phyloP scores from a whole-genome alignment of 2,888 invertebrate genomes.

The Mythimna lalbum region DNA sequence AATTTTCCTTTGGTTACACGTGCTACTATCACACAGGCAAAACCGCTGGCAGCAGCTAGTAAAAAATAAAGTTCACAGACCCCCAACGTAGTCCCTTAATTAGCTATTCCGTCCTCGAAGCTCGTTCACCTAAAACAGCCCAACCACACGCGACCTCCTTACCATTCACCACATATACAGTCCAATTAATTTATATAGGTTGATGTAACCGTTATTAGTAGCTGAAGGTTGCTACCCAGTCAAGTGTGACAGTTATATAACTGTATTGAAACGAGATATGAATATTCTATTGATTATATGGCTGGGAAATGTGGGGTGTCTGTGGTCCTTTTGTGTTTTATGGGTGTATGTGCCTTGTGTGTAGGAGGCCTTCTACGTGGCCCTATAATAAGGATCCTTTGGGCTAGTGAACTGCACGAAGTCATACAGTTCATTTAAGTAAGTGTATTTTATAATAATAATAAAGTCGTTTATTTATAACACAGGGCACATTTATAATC shows the following conservation, averaged over 20 bases:
- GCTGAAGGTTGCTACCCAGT: conserved; percentile 45
- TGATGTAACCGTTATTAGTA: conserved; percentile 49
- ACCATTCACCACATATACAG: conserved; percentile 16
- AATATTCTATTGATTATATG: conserved; percentile 44
- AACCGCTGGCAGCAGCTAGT: background rate
- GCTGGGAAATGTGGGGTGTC: conserved; percentile 15
- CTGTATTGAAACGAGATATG: conserved; percentile 32
- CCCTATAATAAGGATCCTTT: background rate
- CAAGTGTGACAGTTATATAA: conserved; percentile 44
- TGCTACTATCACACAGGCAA: too few species aligned
- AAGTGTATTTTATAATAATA: too few species aligned
- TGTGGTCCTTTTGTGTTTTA: conserved; percentile 11
- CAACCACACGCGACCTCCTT: conserved; percentile 26
- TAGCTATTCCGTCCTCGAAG: conserved; percentile 21
- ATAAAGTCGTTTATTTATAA: too few species aligned
- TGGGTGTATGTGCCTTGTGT: background rate
- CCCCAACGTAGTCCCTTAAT: conserved; percentile 11
- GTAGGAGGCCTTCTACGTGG: background rate
- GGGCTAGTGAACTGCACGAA: background rate
- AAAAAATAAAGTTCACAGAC: conserved; percentile 6
- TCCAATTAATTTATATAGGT: conserved; percentile 55
- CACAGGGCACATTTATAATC: too few species aligned
- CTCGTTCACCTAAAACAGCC: conserved; percentile 29
- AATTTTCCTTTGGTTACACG: too few species aligned
- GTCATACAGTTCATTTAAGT: too few species aligned